phyloP scores from a whole-genome alignment of 2,888 invertebrate genomes.

The Kryphioiulus occultus region DNA sequence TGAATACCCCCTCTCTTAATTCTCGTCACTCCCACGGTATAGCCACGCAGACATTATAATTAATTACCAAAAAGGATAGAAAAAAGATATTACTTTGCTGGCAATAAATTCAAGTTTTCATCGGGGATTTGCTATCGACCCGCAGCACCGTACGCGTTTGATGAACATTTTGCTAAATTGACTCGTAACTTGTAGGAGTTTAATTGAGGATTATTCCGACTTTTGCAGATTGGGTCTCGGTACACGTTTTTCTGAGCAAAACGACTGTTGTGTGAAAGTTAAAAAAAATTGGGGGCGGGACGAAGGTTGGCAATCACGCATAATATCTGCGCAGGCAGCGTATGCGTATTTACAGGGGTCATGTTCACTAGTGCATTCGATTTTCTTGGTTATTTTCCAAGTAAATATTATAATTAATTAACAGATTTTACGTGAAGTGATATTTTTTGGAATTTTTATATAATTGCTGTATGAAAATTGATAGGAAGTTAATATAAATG shows the following conservation, averaged over 20 bases:
- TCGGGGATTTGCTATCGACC: constrained; percentile 19
- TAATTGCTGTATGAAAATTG: no score
- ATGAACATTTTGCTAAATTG: constrained; percentile 30
- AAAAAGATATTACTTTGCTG: constrained; percentile 20
- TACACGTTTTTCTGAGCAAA: not conserved
- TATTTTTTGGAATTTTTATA: no score
- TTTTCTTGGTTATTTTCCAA: no score
- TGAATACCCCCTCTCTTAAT: constrained; percentile 21
- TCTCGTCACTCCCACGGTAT: not conserved
- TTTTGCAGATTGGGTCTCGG: not conserved
- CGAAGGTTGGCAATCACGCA: not conserved
- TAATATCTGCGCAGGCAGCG: not conserved
- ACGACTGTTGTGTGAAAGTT: not conserved
- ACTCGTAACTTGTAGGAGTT: constrained; percentile 6
- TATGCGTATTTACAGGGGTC: no score
- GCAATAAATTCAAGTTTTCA: constrained; percentile 35
- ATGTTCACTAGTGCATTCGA: no score
- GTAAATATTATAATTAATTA: no score
- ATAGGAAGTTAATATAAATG: no score
- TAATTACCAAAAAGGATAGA: not conserved
- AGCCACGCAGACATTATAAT: constrained; percentile 20
- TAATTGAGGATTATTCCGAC: constrained; percentile 9
- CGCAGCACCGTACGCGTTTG: not conserved
- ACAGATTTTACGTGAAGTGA: no score
- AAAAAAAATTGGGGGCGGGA: not conserved